Conservation (phyloP, 2,113 vertebrate species). For the Cavia aperea region DNA sequence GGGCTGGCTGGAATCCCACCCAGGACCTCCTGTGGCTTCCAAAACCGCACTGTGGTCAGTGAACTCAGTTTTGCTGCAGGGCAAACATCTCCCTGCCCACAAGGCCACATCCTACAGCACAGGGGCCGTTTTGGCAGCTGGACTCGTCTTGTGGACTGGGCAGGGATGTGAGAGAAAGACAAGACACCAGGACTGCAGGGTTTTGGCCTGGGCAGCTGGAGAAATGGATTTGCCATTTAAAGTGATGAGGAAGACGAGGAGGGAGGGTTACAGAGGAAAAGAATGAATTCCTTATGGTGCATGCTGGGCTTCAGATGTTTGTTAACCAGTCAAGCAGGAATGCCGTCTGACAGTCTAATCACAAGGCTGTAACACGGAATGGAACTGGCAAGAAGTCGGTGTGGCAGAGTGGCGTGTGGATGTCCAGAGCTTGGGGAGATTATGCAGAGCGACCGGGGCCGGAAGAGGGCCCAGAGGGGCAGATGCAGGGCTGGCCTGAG, state of each 20-base stretch:
- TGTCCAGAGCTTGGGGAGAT: not conserved
- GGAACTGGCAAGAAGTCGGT: not conserved
- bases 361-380: not conserved
- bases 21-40: not conserved
- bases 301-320: not conserved
- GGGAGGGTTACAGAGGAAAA: not conserved
- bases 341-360: not conserved
- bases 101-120: not conserved
- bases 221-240: not conserved
- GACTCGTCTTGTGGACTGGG: not conserved
- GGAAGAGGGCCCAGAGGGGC: not conserved
- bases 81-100: not conserved
- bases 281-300: not conserved
- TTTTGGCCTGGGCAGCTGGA: not conserved
- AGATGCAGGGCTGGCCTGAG: not conserved
- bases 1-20: not conserved
- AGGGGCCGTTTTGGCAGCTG: not conserved
- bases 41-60: not conserved
- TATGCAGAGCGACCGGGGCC: not conserved
- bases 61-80: conserved; percentile 14
- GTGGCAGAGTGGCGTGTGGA: not conserved
- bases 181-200: not conserved
- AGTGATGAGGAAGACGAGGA: not conserved
- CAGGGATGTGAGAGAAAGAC: not conserved
- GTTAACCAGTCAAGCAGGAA: not conserved